Base-by-base conservation (phyloP, 2,888 invertebrate genomes). In the Rotaria socialis region DNA sequence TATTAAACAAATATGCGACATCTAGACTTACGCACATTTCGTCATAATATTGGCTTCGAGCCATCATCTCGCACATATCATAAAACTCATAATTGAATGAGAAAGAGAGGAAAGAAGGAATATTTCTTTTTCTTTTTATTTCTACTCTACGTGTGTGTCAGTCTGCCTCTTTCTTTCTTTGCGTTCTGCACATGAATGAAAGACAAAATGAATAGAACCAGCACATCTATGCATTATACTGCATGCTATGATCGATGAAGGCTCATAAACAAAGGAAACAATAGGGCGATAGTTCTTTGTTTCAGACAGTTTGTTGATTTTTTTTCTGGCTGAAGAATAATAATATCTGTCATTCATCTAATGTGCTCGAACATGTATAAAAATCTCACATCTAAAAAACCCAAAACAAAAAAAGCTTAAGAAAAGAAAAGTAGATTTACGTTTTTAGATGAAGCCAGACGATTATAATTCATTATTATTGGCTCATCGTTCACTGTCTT, bases 221-320 rank as follows among this genome's bases (percentile, higher is more conserved):
- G n/a, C 67, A 67, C 67, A 19, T 67, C 67, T 35, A 67, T 67
- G 67, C 67, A 67, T 35, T 67, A 1, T 35, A 16, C 19, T 27
- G 5, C 35, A 67, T 67, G 7, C 35, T 35, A 16, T 35, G 35
- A 14, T 0, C 35, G 16, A 67, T 19, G 67, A 67, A 67, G 67
- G 67, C 67, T 16, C 67, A 67, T 19, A 0, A 67, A 67, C 67
- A 67, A 67, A 67, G 35, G 67, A 67, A 67, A 67, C 67, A 67
- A 67, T 67, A 67, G 67, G 67, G 67, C 67, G 67, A 41, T 27
- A 35, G 19, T 67, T 67, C 67, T 67, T 67, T 67, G 67, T 67
- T 67, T 67, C 67, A 35, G 67, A 67, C 67, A 67, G 35, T 67
- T 67, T 67, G 67, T 67, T 67, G 67, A 67, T 67, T 67, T 67